Percentiles rank a stretch among this genome's conserved stretches.
These are phyloP conservation scores for Perdita meconis DNA, from an alignment of 2,888 invertebrate genomes.

Conservation along the genomic window DNA sequence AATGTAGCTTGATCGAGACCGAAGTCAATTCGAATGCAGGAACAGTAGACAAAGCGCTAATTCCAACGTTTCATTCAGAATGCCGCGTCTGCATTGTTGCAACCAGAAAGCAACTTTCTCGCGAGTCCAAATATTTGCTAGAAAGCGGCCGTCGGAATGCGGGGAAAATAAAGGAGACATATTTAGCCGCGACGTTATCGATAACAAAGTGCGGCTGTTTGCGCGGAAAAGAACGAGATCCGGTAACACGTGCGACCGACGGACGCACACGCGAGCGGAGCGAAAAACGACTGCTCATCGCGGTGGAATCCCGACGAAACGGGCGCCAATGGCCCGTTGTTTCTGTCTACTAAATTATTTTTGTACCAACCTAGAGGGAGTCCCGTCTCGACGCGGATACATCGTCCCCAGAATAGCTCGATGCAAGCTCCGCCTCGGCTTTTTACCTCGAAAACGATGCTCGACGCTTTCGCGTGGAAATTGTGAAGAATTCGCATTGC, in stretches of 20 bases:
- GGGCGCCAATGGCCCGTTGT: conserved; percentile 49
- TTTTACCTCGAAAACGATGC: conserved; percentile 25
- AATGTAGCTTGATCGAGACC: not conserved
- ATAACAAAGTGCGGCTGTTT: conserved; percentile 1
- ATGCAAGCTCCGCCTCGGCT: conserved; percentile 19
- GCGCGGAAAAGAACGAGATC: not conserved
- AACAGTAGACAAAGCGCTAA: conserved; percentile 31
- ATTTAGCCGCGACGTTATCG: conserved; percentile 22
- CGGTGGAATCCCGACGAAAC: conserved; percentile 63
- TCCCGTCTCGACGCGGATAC: conserved; percentile 49
- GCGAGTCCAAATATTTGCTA: conserved; percentile 48
- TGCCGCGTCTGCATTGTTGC: conserved; percentile 33
- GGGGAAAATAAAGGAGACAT: conserved; percentile 1
- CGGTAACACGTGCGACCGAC: conserved; percentile 24
- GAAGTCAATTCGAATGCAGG: not conserved
- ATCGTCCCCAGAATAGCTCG: conserved; percentile 53
- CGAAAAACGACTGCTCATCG: conserved; percentile 38
- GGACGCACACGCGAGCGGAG: conserved; percentile 18
- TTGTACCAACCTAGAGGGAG: conserved; percentile 61
- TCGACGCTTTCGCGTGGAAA: not conserved
- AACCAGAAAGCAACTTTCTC: conserved; percentile 50
- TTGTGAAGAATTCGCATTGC: too few species aligned
- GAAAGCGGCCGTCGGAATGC: conserved; percentile 37
- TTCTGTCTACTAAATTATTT: conserved; percentile 65
- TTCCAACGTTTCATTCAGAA: conserved; percentile 19